Percentiles rank a stretch among this genome's conserved stretches.
Evolutionary conservation across 1,140 invertebrate species (phyloP).

Genomic region (Archegozetes longisetosus): DNA sequence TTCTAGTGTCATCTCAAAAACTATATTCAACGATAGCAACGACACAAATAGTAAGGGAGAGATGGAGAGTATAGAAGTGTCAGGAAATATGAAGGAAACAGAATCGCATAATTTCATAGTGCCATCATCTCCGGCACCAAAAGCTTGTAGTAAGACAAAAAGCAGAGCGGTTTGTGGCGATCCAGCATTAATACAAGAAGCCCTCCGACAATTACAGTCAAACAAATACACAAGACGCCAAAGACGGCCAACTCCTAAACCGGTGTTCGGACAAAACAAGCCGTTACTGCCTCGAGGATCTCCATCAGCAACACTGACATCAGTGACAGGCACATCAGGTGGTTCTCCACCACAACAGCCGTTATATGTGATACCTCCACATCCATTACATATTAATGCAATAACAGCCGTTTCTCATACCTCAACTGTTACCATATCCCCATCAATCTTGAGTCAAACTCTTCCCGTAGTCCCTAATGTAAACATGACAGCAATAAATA

Average conservation of each 20-base stretch:
- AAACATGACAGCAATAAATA: neutral
- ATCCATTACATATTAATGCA: neutral
- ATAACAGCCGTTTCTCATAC: too few species aligned
- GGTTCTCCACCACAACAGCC: neutral
- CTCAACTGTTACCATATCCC: neutral
- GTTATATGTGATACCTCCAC: neutral
- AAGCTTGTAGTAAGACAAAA: conserved; percentile 1
- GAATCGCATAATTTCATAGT: neutral
- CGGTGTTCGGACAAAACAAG: neutral
- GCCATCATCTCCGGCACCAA: neutral
- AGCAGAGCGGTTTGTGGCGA: neutral
- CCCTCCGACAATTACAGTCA: neutral
- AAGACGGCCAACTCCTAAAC: neutral
- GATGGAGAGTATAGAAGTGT: neutral
- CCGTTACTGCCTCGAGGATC: neutral
- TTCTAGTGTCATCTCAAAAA: neutral
- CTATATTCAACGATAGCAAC: neutral
- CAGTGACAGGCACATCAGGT: neutral
- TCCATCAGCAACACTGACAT: neutral
- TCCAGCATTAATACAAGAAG: conserved; percentile 5
- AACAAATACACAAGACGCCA: conserved; percentile 8
- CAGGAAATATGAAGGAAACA: too few species aligned
- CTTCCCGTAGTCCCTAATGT: neutral
- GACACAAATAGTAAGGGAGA: neutral
- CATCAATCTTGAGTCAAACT: neutral